phyloP scores from a whole-genome alignment of 2,888 invertebrate species.

The Malthinus flaveolus region DNA sequence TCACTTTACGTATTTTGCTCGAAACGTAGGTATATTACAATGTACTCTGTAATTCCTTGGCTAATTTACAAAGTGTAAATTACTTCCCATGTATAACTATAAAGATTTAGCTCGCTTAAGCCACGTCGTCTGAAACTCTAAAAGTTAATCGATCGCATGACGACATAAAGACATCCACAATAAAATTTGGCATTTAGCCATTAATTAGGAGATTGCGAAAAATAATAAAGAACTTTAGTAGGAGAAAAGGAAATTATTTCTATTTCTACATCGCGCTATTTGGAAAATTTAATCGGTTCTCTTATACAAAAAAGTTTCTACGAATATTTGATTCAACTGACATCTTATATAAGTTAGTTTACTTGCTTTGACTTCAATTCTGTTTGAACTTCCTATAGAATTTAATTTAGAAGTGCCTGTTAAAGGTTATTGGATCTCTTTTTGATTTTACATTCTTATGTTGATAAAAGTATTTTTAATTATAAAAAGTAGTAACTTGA shows the following conservation, averaged over 20 bases:
- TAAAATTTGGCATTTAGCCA: slow-evolving; percentile 1
- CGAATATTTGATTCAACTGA: slow-evolving; percentile 22
- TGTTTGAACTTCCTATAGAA: slow-evolving; percentile 22
- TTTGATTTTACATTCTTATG: not conserved
- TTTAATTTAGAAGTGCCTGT: slow-evolving; percentile 27
- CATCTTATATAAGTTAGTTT: slow-evolving; percentile 24
- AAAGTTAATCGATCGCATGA: slow-evolving; percentile 2
- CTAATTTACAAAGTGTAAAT: not conserved
- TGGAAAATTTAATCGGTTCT: not conserved
- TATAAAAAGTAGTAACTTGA: no score
- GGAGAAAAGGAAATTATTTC: not conserved
- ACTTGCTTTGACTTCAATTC: slow-evolving; percentile 26
- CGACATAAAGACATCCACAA: not conserved
- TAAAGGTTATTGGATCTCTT: slow-evolving; percentile 25
- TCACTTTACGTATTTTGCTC: no score
- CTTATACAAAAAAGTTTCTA: not conserved
- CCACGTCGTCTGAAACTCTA: not conserved
- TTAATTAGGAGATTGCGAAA: not conserved
- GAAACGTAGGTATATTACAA: no score
- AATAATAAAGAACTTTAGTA: not conserved
- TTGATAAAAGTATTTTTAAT: no score
- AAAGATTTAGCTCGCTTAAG: not conserved
- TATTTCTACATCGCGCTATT: not conserved
- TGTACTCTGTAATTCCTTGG: no score
- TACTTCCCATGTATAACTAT: not conserved